Conservation (phyloP, 1,140 invertebrate genomes). For the Eurosta solidaginis region DNA sequence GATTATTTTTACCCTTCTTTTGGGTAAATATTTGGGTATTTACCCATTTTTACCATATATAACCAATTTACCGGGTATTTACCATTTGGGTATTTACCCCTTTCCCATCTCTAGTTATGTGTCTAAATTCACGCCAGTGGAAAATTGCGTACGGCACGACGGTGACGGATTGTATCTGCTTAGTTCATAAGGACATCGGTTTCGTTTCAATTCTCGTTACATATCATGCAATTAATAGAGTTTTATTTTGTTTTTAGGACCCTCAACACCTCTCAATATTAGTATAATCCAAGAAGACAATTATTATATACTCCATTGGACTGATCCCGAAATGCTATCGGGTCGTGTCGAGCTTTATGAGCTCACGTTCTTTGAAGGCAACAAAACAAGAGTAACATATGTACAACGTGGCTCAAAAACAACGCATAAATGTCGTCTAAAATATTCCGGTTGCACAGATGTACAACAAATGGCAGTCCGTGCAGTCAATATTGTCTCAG, state of each 20-base stretch:
- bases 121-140: too few relatives aligned
- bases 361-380: not conserved
- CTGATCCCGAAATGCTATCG: constrained; percentile 8
- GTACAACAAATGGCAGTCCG: constrained; percentile 15
- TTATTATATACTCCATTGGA: constrained; percentile 1
- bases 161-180: too few relatives aligned
- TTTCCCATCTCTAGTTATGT: too few relatives aligned
- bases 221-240: too few relatives aligned
- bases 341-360: constrained; percentile 23
- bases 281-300: not conserved
- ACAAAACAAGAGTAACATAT: not conserved
- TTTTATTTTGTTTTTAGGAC: constrained; percentile 19
- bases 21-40: too few relatives aligned
- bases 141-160: too few relatives aligned
- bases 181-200: too few relatives aligned
- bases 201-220: not conserved
- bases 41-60: too few relatives aligned
- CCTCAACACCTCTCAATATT: constrained; percentile 5
- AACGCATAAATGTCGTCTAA: not conserved
- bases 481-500: constrained; percentile 23
- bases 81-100: too few relatives aligned
- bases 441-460: not conserved
- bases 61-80: too few relatives aligned
- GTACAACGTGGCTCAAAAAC: not conserved
- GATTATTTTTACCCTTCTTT: too few relatives aligned